Evolutionary conservation across 2,113 vertebrate species (phyloP), one percentile per base, ranked within the genome.

Genomic region (Sialia sialis): DNA sequence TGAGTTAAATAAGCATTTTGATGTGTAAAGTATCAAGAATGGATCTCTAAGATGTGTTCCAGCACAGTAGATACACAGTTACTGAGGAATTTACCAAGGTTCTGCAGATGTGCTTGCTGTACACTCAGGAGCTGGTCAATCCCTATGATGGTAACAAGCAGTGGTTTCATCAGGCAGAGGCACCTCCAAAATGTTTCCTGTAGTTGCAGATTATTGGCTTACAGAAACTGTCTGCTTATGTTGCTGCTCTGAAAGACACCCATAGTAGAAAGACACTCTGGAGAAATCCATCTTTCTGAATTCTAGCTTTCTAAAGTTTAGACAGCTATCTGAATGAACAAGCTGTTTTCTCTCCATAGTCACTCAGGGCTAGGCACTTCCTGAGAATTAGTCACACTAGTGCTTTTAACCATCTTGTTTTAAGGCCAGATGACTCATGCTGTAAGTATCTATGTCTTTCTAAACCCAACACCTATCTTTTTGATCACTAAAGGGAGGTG

Each of bases 391-490:
- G 56, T 87, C 84, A 46, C 52, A 51, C 38, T 49, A 25, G 14
- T 60, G 84, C 54, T 95, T 73, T 86, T 73, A 55, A 64, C 38
- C 34, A 22, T n/a, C 34, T 66, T 54, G 27, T 72, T 89, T 86
- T 60, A 80, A 64, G 68, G 22, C 49, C 48, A 72, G 55, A 56
- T 87, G 55, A 91, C 38, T 94, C 77, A 70, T 78, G 30, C 38
- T 63, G 0, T 9, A 48, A 58, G 27, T 29, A 84, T 82, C 70
- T 60, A 3, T 19, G 18, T 44, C 55, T 78, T 81, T 84, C 73
- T 75, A 75, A 94, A 84, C 7, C 10, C 12, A 72, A 63, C 77
- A 69, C 69, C 20, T 79, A 14, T n/a, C 38, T 66, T 86, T 67
- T 26, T 79, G 52, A 46, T 74, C 18, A 5, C 23, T 51, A 46